phyloP scores from a whole-genome alignment of 1,140 invertebrate genomes.

The Drosophila pallidifrons region DNA sequence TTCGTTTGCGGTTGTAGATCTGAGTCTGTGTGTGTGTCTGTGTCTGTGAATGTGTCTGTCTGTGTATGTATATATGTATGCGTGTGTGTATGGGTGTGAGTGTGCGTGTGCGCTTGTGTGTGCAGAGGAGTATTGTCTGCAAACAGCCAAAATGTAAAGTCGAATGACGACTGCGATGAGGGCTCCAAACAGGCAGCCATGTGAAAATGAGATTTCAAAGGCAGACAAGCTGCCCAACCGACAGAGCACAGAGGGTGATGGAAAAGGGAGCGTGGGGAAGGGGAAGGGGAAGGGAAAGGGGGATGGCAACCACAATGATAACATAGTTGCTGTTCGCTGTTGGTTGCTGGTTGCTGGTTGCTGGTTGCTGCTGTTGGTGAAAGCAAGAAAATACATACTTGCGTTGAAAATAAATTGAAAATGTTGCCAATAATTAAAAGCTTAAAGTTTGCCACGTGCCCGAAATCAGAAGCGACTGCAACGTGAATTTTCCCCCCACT shows the following conservation, averaged over 20 bases:
- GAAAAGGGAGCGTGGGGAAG: no score
- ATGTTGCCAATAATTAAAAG: slow-evolving; percentile 29
- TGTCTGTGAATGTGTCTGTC: neutral
- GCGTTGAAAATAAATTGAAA: slow-evolving; percentile 37
- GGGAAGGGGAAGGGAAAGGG: neutral
- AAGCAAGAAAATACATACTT: slow-evolving; percentile 16
- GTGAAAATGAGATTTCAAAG: slow-evolving; percentile 33
- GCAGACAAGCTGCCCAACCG: neutral
- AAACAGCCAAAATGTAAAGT: slow-evolving; percentile 26
- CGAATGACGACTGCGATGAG: neutral
- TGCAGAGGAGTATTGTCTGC: neutral
- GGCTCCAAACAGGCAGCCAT: slow-evolving; percentile 15
- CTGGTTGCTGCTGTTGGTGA: neutral
- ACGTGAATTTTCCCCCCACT: neutral
- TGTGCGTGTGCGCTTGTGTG: neutral
- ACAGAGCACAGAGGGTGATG: neutral
- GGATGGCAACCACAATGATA: neutral
- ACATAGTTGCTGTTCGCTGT: slow-evolving; percentile 23
- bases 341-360: neutral
- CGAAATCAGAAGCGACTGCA: slow-evolving; percentile 1
- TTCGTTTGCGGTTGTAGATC: slow-evolving; percentile 5
- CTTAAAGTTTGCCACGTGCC: slow-evolving; percentile 23
- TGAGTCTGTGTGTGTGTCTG: slow-evolving; percentile 3
- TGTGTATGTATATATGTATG: neutral
- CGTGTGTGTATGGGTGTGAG: neutral